Base-by-base conservation (phyloP, 2,888 invertebrate species). In the Ptychoptera albimana region DNA sequence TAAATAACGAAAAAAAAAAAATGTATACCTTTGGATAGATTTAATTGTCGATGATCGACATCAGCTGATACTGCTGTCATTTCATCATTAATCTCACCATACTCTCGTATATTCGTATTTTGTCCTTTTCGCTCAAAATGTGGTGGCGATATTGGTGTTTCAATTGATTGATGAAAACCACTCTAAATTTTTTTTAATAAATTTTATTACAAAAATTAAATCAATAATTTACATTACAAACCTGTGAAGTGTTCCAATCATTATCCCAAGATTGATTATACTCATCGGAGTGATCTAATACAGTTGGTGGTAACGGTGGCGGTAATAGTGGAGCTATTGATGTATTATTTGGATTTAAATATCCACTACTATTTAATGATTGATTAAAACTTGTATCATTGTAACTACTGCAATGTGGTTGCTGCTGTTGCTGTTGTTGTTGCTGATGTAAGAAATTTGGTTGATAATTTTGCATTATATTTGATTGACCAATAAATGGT, bases 61-160 rank as follows among this genome's bases (percentile, higher is more conserved):
- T 76, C 73, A 52, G 60, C 59, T 39, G 60, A 53, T 31, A 39
- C 39, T n/a, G 45, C 37, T 38, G 59, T 53, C 15, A 38, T 12
- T 47, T 58, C 62, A 57, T 70, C 59, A 61, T 72, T 68, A 14
- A 69, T 64, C 45, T 79, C 79, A 52, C 73, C 72, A 53, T 79
- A 79, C 50, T 77, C 77, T 10, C 77, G 66, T 3, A 73, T 70
- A 53, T 70, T 71, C 11, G 63, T 53, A 45, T 54, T 64, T 45
- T 70, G 71, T 36, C 71, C 68, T 52, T 77, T 70, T 53, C 75
- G 73, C 52, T 79, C 79, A 50, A 74, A 77, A 50, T 71, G 69
- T 1, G 77, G 77, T 15, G 79, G 79, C 40, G 79, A 78, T 50
- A 76, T 75, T 1, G 79, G 78, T 1, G 79, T 77, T 52, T 76